Percentiles rank a stretch among this genome's conserved stretches.
Conservation (phyloP, 2,113 vertebrate genomes). For the Felis catus region DNA sequence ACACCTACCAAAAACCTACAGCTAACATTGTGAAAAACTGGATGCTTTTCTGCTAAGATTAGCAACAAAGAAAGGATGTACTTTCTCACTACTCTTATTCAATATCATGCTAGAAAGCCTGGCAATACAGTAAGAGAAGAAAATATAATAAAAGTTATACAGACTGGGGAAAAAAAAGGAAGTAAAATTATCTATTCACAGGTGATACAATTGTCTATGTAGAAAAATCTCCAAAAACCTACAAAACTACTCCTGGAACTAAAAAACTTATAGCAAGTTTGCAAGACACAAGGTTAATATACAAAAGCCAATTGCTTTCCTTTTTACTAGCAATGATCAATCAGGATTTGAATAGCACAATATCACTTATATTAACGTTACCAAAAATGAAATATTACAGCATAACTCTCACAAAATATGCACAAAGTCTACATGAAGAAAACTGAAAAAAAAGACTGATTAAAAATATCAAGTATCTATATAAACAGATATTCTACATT, state of each 20-base stretch:
- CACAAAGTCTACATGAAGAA: neutral
- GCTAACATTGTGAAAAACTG: too few relatives aligned
- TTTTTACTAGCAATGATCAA: neutral
- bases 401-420: neutral
- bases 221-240: neutral
- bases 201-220: neutral
- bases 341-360: neutral
- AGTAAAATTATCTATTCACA: neutral
- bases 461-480: neutral
- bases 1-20: too few relatives aligned
- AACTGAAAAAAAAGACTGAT: neutral
- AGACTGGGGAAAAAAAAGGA: neutral
- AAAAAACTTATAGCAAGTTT: neutral
- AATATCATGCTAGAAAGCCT: neutral
- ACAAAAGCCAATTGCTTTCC: neutral
- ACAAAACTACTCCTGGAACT: neutral
- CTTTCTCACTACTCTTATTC: neutral
- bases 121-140: neutral
- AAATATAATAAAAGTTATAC: neutral
- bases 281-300: neutral
- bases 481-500: neutral
- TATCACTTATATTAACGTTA: neutral
- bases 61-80: too few relatives aligned
- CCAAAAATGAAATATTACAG: neutral
- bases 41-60: too few relatives aligned